phyloP scores from a whole-genome alignment of 2,113 vertebrate genomes.

The Haemorhous mexicanus region DNA sequence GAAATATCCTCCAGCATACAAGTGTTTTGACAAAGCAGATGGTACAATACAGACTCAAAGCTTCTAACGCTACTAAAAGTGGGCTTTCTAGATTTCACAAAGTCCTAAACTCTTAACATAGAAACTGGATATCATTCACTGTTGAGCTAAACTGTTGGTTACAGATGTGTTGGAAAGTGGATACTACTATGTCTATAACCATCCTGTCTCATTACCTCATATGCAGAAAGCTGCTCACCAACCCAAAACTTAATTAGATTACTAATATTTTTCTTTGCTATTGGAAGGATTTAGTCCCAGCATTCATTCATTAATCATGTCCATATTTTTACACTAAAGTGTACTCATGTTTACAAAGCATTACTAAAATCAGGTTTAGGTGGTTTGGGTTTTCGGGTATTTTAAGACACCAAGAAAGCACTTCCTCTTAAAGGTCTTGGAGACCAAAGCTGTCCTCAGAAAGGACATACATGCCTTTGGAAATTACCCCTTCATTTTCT shows the following conservation, averaged over 20 bases:
- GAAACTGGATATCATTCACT: background rate
- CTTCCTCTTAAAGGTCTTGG: background rate
- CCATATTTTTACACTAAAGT: background rate
- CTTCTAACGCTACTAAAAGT: background rate
- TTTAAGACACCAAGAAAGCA: background rate
- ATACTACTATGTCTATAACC: background rate
- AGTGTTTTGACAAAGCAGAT: background rate
- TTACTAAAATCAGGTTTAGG: background rate
- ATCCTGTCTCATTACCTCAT: background rate
- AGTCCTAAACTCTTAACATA: background rate
- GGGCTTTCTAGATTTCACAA: background rate
- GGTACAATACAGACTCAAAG: background rate
- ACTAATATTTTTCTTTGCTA: background rate
- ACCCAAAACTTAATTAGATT: background rate
- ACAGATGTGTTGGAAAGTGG: background rate
- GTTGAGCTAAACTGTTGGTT: background rate
- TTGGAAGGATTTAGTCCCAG: background rate
- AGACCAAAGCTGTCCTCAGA: background rate
- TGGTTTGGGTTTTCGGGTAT: background rate
- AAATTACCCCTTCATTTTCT: background rate
- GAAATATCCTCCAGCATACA: background rate
- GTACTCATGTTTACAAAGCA: background rate
- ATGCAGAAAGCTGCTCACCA: background rate
- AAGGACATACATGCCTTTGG: background rate
- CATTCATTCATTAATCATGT: background rate